Evolutionary conservation across 2,797 vertebrate species (phyloP), one percentile per base, ranked within the genome.

Genomic region (Ctenochaetus hawaiiensis): DNA sequence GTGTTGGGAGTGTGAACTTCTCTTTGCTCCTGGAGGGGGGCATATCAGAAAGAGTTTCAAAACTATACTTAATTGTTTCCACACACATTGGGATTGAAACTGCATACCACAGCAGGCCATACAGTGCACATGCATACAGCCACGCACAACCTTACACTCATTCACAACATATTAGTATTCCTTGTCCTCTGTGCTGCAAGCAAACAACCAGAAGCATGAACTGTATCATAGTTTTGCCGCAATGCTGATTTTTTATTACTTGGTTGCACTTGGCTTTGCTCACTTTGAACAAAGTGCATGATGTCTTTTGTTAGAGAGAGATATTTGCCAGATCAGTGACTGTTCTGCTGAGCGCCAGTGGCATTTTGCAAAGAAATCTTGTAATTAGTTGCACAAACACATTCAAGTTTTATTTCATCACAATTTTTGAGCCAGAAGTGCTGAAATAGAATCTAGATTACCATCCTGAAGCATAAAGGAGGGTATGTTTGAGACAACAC

Each of bases 171-270:
- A 1, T 80, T 17, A 45, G 9, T 45, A 16, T 53, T 65, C 78
- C 58, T 59, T 4, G 57, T 81, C 65, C 45, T 63, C 22, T 63
- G 3, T 69, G 49, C 30, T 34, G 6, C 30, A 34, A 34, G 49
- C 61, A 85, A 45, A 70, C 67, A 75, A 56, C 76, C 45, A 47
- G 57, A 67, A 80, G 68, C 65, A 44, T 44, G 71, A 69, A 66
- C 66, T 52, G 49, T 51, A 23, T 72, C 67, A 34, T 23, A 34
- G 44, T 60, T 70, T 20, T 79, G 77, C 61, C 44, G 57, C 67
- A 65, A 17, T 53, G 67, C 41, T 58, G 26, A 56, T 52, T 72
- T 70, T 77, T 82, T 64, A 72, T 13, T 16, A 59, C 76, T 64
- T 64, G 69, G 49, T 30, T 67, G 60, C 64, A 75, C 65, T 67